Evolutionary conservation across 2,113 vertebrate genomes (phyloP).

Genomic region (Rhynchomys soricoides): DNA sequence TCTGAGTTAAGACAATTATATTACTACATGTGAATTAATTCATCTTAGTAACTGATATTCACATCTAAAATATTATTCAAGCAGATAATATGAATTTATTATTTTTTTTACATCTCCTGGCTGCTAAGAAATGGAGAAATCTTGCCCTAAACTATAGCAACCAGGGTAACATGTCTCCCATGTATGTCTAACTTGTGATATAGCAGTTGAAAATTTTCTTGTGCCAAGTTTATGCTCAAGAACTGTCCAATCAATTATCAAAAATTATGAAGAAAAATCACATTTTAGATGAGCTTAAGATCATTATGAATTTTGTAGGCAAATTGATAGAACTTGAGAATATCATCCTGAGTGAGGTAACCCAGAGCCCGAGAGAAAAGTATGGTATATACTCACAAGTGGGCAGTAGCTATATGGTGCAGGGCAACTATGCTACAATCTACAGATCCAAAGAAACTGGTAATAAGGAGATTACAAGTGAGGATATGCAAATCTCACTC

Average conservation of each 20-base stretch:
- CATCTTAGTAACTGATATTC: background rate
- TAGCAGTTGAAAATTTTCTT: background rate
- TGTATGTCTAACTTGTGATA: background rate
- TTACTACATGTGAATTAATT: background rate
- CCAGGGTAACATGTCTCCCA: background rate
- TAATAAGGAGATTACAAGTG: no score
- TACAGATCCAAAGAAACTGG: no score
- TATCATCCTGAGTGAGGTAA: no score
- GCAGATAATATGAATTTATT: background rate
- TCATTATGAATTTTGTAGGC: no score
- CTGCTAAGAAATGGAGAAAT: conserved; percentile 2
- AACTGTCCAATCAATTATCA: background rate
- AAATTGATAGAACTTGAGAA: no score
- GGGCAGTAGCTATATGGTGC: no score
- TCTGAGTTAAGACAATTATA: background rate
- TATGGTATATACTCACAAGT: no score
- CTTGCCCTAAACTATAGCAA: background rate
- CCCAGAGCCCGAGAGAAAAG: no score
- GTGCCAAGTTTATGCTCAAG: background rate
- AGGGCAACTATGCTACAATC: no score
- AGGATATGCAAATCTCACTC: no score
- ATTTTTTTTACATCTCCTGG: background rate
- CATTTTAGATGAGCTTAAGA: background rate
- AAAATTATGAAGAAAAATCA: background rate
- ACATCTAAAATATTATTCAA: conserved; percentile 1